Percentiles rank a stretch among this genome's conserved stretches.
phyloP scores from a whole-genome alignment of 2,888 invertebrate genomes.

The Rhagonycha lutea region DNA sequence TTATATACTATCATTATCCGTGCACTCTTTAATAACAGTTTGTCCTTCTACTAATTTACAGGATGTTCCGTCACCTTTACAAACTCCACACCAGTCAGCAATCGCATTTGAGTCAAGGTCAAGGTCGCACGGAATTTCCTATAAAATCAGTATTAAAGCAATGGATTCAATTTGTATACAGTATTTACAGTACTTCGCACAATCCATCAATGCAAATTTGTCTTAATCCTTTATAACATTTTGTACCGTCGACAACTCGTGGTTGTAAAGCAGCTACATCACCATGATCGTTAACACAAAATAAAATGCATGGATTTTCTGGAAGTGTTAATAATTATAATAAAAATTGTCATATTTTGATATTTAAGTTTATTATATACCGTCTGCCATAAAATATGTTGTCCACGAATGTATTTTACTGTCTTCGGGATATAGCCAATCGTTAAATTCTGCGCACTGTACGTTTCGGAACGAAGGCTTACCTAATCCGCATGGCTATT shows the following conservation, averaged over 20 bases:
- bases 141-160: background rate
- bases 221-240: constrained; percentile 57
- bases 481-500: constrained; percentile 55
- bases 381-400: constrained; percentile 54
- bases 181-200: constrained; percentile 52
- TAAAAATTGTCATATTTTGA: background rate
- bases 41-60: constrained; percentile 51
- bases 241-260: constrained; percentile 60
- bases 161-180: background rate
- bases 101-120: constrained; percentile 59
- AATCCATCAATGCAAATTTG: constrained; percentile 61
- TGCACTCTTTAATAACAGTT: background rate
- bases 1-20: background rate
- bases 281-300: constrained; percentile 48
- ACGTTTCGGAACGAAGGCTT: constrained; percentile 55
- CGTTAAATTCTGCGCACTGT: constrained; percentile 59
- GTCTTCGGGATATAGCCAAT: constrained; percentile 57
- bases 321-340: constrained; percentile 17
- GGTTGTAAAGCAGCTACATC: constrained; percentile 53
- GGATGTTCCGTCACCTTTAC: constrained; percentile 65
- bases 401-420: constrained; percentile 57
- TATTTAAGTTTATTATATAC: constrained; percentile 34
- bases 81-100: constrained; percentile 67
- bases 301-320: constrained; percentile 50
- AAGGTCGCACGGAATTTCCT: constrained; percentile 63